phyloP scores from a whole-genome alignment of 2,797 vertebrate species.

The Enteromius paludinosus region DNA sequence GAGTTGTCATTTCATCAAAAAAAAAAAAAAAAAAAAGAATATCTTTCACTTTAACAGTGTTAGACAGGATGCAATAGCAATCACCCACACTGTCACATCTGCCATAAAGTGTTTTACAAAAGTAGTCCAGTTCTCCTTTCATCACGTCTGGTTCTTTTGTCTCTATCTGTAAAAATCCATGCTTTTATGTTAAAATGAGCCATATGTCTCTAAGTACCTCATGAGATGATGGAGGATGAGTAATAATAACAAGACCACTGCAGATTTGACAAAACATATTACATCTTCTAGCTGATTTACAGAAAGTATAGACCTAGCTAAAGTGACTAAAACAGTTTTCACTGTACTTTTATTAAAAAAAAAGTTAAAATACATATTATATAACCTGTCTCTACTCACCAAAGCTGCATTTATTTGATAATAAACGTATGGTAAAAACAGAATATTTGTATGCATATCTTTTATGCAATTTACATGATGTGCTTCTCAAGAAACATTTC shows the following conservation, averaged over 20 bases:
- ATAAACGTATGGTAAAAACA: no score
- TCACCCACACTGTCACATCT: conserved; percentile 37
- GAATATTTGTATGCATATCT: no score
- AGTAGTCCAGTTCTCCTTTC: conserved; percentile 22
- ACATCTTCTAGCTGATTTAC: background rate
- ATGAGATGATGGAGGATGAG: conserved; percentile 17
- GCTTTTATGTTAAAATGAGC: conserved; percentile 4
- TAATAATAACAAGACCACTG: background rate
- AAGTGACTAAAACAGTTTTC: background rate
- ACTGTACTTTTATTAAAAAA: background rate
- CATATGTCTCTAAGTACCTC: background rate
- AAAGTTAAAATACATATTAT: no score
- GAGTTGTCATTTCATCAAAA: conserved; percentile 31
- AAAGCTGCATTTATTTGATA: no score
- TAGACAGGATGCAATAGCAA: conserved; percentile 45
- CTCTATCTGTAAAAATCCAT: conserved; percentile 24
- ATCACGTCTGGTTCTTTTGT: conserved; percentile 36
- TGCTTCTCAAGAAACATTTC: no score
- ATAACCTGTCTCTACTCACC: no score
- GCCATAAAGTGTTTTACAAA: conserved; percentile 37
- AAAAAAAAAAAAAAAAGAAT: conserved; percentile 7
- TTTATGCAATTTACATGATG: no score
- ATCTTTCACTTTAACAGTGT: conserved; percentile 38
- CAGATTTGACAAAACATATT: background rate
- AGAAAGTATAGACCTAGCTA: background rate